Evolutionary conservation across 2,888 invertebrate species (phyloP), one percentile per base, ranked within the genome.

Genomic region (Lochmaea capreae): DNA sequence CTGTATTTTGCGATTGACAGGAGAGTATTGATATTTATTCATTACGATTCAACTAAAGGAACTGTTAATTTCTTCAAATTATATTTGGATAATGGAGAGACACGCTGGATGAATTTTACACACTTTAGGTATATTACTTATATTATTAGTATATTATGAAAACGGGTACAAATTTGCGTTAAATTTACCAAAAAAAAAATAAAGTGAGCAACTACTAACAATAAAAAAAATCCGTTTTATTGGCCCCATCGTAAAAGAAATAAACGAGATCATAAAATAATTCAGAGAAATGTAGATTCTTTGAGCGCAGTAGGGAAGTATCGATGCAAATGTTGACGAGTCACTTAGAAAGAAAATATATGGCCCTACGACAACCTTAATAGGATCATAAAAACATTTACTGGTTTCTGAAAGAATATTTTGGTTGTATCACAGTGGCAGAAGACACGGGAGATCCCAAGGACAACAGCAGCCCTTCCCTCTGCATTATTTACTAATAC

Each of bases 311-410:
- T 70, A 63, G 70, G 67, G 43, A 62, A 14, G 43, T 42, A 62
- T 62, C 33, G 12, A 33, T 26, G 61, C 11, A 65, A 72, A 73
- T 66, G 76, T 74, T 78, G 78, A 78, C 78, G 76, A 74, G 70
- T 74, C 69, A 71, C 67, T 73, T 71, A 66, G 65, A 71, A 62
- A 61, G 68, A 70, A 72, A 39, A 73, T 73, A 71, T 75, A 77
- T 73, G 59, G 73, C 76, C 43, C 16, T 68, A 71, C 71, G 71
- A 71, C 65, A 65, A 58, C 16, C 16, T 57, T 70, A 72, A 76
- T 72, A 72, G 63, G 63, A 66, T 67, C 70, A 68, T 71, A 77
- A 76, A 43, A 75, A 75, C 62, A 72, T 74, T 76, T 74, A 74
- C 71, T 18, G 71, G 39, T 58, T 63, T 68, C 58, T 59, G 65